Evolutionary conservation across 2,888 invertebrate genomes (phyloP).

Genomic region (Phrixothrix hirtus): DNA sequence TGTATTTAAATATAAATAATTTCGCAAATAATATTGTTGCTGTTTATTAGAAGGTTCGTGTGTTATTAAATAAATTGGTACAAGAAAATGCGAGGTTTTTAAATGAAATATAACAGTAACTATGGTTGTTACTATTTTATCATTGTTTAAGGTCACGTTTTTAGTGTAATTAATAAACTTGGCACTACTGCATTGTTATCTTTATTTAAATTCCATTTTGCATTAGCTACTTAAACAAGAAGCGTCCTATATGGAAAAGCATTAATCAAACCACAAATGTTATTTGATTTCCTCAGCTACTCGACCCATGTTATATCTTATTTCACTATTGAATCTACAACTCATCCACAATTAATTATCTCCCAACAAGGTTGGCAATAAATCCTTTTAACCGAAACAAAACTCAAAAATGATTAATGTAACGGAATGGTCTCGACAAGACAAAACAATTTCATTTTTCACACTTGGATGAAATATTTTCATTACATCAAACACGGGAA

Average conservation of each 20-base stretch:
- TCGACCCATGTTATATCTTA: not conserved
- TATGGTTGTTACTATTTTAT: no score
- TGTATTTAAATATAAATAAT: no score
- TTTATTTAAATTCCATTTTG: not conserved
- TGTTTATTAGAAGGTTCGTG: no score
- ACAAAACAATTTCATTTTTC: not conserved
- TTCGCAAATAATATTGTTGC: no score
- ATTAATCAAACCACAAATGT: not conserved
- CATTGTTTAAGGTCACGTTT: no score
- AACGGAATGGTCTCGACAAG: not conserved
- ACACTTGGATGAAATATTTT: no score
- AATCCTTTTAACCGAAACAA: not conserved
- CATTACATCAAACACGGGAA: no score
- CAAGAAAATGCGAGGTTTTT: no score
- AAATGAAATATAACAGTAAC: no score
- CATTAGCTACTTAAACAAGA: no score
- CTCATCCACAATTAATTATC: not conserved
- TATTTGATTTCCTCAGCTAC: not conserved
- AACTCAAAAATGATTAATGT: not conserved
- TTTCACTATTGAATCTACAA: not conserved
- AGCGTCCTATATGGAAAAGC: no score
- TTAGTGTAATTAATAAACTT: not conserved
- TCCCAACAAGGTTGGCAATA: not conserved
- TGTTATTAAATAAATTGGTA: no score
- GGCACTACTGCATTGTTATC: not conserved